These are phyloP conservation scores for Gambusia affinis DNA, from an alignment of 2,113 vertebrate species.

Conservation along the genomic window DNA sequence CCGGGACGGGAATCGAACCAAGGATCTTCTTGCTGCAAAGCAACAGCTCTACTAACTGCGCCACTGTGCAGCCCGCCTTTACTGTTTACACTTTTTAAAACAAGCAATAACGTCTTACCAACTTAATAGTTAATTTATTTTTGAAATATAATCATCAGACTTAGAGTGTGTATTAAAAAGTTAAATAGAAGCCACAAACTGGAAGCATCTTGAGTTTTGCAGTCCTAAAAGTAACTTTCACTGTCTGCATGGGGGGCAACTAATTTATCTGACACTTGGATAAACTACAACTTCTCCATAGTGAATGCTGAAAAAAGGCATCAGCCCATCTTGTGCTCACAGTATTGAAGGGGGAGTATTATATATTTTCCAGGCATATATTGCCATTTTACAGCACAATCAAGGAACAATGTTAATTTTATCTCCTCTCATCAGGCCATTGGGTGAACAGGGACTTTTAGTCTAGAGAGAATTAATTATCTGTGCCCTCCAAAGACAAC, in stretches of 20 bases:
- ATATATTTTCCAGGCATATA: no score
- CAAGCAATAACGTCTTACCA: background rate
- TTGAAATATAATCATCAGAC: background rate
- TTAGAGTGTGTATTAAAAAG: background rate
- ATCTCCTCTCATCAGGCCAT: no score
- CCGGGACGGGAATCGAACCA: no score
- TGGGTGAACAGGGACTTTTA: no score
- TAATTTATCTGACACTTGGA: background rate
- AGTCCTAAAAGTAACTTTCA: background rate
- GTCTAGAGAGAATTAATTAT: no score
- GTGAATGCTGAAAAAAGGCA: no score
- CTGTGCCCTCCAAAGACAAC: no score
- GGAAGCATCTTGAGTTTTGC: background rate
- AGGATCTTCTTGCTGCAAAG: no score
- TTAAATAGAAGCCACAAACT: background rate
- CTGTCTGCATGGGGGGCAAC: background rate
- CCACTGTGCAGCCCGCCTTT: conserved; percentile 13
- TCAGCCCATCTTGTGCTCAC: background rate
- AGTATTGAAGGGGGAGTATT: background rate
- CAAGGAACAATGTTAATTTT: no score
- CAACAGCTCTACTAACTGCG: no score
- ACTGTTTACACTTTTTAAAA: background rate
- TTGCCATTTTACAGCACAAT: no score
- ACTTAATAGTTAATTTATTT: background rate
- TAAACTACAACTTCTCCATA: background rate